A percentile compares a stretch with the other conserved stretches of the same genome.
Evolutionary conservation across 2,113 vertebrate genomes (phyloP).

Genomic region (Pica pica): DNA sequence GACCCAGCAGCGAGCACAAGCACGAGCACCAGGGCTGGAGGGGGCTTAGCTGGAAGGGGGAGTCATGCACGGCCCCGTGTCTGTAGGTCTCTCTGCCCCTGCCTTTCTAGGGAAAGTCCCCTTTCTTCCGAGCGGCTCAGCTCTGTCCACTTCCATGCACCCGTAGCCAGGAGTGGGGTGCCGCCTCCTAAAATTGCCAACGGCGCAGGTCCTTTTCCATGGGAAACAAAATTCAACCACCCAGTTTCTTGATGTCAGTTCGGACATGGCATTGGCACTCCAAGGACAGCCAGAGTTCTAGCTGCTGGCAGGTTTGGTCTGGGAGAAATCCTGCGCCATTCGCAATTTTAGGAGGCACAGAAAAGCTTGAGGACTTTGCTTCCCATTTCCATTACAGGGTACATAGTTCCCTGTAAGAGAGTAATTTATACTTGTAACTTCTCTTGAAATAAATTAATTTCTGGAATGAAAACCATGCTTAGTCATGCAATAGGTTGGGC

Average conservation of each 20-base stretch:
- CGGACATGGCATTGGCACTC: background rate
- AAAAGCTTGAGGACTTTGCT: background rate
- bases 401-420: background rate
- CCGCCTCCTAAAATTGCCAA: background rate
- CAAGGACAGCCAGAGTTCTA: background rate
- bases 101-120: background rate
- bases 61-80: accelerated
- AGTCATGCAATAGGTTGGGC: background rate
- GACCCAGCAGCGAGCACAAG: background rate
- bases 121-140: background rate
- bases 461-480: background rate
- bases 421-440: background rate
- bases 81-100: background rate
- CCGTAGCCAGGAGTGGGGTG: background rate
- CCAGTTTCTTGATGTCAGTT: background rate
- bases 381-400: background rate
- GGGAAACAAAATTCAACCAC: background rate
- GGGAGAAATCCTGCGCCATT: background rate
- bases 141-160: background rate
- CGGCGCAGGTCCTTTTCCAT: background rate
- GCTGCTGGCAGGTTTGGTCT: background rate
- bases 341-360: background rate
- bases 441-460: background rate
- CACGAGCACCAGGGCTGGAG: accelerated
- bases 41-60: background rate